Percentiles rank a stretch among this genome's conserved stretches.
Conservation (phyloP, 2,888 invertebrate species). For the Drosophila hamatofila region DNA sequence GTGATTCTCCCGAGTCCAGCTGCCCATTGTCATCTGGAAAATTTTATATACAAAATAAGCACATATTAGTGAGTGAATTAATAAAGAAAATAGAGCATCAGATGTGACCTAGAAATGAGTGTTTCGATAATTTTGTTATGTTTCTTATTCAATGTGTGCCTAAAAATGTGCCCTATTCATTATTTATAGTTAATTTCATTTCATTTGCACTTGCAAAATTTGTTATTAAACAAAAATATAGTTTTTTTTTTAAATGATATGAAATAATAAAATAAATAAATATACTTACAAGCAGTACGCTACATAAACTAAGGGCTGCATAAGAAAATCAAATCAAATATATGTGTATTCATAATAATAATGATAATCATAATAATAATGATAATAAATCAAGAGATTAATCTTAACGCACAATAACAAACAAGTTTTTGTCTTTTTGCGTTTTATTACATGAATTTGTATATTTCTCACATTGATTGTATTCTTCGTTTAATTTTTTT, state of each 20-base stretch:
- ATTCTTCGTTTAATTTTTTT: slow-evolving; percentile 28
- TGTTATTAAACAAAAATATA: slow-evolving; percentile 7
- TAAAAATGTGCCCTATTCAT: slow-evolving; percentile 49
- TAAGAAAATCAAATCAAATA: slow-evolving; percentile 45
- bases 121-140: slow-evolving; percentile 1
- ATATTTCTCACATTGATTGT: slow-evolving; percentile 76
- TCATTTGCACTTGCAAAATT: slow-evolving; percentile 11
- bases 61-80: slow-evolving; percentile 41
- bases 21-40: slow-evolving; percentile 64
- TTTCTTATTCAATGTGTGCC: slow-evolving; percentile 42
- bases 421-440: slow-evolving; percentile 68
- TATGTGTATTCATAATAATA: slow-evolving; percentile 17
- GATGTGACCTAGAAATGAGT: slow-evolving; percentile 17
- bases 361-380: slow-evolving; percentile 14
- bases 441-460: slow-evolving; percentile 78
- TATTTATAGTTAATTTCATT: slow-evolving; percentile 2
- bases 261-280: slow-evolving; percentile 39
- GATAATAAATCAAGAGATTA: slow-evolving; percentile 18
- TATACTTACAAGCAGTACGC: slow-evolving; percentile 74
- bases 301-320: slow-evolving; percentile 56
- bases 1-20: slow-evolving; percentile 76
- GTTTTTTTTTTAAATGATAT: slow-evolving; percentile 19
- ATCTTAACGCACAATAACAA: slow-evolving; percentile 57
- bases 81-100: background rate
- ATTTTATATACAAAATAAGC: slow-evolving; percentile 18